Base-by-base conservation (phyloP, 1,140 invertebrate genomes). In the Wasmannia auropunctata region DNA sequence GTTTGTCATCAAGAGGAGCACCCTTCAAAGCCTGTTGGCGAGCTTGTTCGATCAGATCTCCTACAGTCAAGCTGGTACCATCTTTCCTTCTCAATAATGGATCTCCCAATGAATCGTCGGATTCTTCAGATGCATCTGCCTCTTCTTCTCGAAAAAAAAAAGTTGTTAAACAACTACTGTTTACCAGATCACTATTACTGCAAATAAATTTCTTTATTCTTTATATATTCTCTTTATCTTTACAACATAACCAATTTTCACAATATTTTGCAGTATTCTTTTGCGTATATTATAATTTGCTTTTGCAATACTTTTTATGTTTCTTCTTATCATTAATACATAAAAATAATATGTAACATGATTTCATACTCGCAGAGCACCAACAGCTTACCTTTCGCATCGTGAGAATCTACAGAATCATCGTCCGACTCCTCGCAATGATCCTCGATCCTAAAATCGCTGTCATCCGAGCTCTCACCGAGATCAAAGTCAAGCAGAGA, bases 401-500 rank as follows among this genome's bases (percentile, higher is more conserved):
- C 95, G 81, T 95, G 93, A 16, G 95, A 95, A 90, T 96, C 95
- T 10, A 96, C 93, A 5, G 96, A 96, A 93, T 96, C 96, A 93
- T 97, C 97, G 92, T 97, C 97, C 86, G 97, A 97, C 87, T 97
- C 96, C 91, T 97, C 97, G 60, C 97, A 96, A 88, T 98, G 97
- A 94, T 98, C 98, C 94, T 98, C 98, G 84, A 99, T 98, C 77
- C 98, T 96, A 95, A 99, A 99, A 95, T 99, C 98, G 90, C 98
- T 99, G 93, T 99, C 98, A 94, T 99, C 98, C 10, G 98, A 99
- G 95, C 98, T 99, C 93, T 99, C 98, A 51, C 97, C 98, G 75
- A 98, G 95, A 95, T 98, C 98, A 94, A 98, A 98, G 94, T 98
- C 97, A 34, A 98, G 93, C 34, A 98, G 96, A 49, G 97, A 97